A percentile compares a stretch with the other conserved stretches of the same genome.
These are phyloP conservation scores for Tachina fera DNA, from an alignment of 2,888 invertebrate genomes.

Conservation along the genomic window DNA sequence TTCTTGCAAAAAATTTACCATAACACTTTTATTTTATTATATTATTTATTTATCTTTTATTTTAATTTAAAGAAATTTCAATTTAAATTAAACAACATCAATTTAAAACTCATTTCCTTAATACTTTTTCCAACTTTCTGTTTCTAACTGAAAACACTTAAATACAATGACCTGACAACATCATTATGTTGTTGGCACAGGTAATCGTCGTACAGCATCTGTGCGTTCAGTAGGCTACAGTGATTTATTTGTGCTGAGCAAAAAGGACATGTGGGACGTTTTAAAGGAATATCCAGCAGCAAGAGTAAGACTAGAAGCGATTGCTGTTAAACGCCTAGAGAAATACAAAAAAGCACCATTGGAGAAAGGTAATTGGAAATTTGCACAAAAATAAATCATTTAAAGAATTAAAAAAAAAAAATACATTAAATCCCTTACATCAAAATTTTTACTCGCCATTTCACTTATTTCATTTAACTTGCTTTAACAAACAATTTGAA, in stretches of 20 bases:
- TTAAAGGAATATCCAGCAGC: conserved; percentile 97
- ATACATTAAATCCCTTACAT: conserved; percentile 71
- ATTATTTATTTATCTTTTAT: conserved; percentile 43
- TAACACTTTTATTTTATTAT: not conserved
- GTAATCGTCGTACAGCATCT: conserved; percentile 98
- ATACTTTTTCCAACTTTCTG: not conserved
- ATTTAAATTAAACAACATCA: conserved; percentile 28
- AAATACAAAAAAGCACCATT: conserved; percentile 97
- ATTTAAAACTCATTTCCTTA: conserved; percentile 12
- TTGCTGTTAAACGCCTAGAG: conserved; percentile 98
- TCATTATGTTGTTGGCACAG: conserved; percentile 83
- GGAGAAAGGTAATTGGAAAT: conserved; percentile 89
- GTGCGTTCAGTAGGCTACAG: conserved; percentile 99
- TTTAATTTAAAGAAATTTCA: conserved; percentile 26
- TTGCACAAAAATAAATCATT: conserved; percentile 1
- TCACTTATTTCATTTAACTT: conserved; percentile 10
- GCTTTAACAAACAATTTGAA: conserved; percentile 52
- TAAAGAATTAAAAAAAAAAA: conserved; percentile 8
- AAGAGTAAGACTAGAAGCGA: conserved; percentile 96
- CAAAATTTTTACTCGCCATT: conserved; percentile 67
- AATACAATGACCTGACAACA: not conserved
- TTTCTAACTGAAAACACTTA: not conserved
- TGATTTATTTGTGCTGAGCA: conserved; percentile 98
- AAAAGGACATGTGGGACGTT: conserved; percentile 99
- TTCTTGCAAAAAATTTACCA: not conserved